Percentiles rank a stretch among this genome's conserved stretches.
phyloP scores from a whole-genome alignment of 2,113 vertebrate genomes.

The Ifrita kowaldi region DNA sequence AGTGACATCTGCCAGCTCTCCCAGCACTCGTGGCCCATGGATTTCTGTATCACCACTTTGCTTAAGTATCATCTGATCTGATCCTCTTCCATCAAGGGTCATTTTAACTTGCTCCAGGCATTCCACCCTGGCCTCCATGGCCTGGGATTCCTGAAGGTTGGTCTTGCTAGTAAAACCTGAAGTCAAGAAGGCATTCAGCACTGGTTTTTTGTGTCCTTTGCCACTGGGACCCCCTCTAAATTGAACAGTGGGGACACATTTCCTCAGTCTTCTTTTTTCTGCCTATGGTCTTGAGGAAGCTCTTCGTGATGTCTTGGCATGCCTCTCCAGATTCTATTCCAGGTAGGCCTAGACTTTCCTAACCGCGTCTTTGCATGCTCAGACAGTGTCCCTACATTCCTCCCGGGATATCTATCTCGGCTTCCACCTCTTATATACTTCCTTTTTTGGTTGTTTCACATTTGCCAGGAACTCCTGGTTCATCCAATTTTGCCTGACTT shows the following conservation, averaged over 20 bases:
- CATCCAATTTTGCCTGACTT: background rate
- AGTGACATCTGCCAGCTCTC: background rate
- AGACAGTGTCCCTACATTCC: background rate
- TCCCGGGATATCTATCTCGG: background rate
- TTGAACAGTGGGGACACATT: background rate
- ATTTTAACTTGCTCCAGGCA: background rate
- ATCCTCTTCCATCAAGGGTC: background rate
- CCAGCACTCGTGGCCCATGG: no score
- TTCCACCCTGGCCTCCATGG: background rate
- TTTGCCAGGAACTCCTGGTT: background rate
- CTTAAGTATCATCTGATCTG: background rate
- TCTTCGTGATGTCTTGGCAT: background rate
- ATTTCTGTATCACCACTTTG: background rate
- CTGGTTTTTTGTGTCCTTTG: background rate
- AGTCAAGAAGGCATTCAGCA: background rate
- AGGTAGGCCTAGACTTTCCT: background rate
- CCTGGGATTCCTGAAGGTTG: background rate
- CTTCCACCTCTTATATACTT: background rate
- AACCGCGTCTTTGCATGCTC: rapidly evolving
- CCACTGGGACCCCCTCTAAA: background rate
- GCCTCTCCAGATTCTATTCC: background rate
- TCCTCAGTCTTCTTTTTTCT: background rate
- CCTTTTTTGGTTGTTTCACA: background rate
- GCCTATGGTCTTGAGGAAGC: background rate
- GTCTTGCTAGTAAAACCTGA: background rate